Conservation (phyloP, 2,888 invertebrate genomes). For the Furcula furcula region DNA sequence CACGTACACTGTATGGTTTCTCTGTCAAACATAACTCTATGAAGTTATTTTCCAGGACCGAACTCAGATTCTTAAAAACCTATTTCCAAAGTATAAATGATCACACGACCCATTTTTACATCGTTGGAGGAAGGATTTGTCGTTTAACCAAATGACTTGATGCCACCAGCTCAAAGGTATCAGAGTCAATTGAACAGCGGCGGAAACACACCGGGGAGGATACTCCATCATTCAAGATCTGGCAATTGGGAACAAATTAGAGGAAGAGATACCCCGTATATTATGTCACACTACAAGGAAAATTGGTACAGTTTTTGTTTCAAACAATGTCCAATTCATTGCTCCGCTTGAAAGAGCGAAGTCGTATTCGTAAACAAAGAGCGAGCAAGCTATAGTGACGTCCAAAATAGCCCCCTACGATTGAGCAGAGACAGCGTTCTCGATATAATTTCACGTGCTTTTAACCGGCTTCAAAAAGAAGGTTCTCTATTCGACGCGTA, state of each 20-base stretch:
- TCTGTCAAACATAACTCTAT: no score
- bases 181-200: conserved; percentile 11
- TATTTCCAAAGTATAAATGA: no score
- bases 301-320: conserved; percentile 25
- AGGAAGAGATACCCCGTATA: conserved; percentile 23
- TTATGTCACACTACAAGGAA: conserved; percentile 19
- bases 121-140: no score
- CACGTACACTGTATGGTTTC: no score
- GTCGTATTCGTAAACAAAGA: conserved; percentile 28
- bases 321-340: conserved; percentile 37
- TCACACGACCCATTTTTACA: no score
- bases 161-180: conserved; percentile 11
- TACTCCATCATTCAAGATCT: no score
- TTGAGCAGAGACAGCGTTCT: conserved; percentile 30
- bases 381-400: conserved; percentile 33
- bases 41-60: no score
- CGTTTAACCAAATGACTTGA: conserved; percentile 1
- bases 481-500: no score
- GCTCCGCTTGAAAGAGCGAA: conserved; percentile 24
- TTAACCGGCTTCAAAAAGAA: no score
- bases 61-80: no score
- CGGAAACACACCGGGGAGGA: conserved; percentile 9
- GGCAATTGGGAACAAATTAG: conserved; percentile 26
- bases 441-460: conserved; percentile 41
- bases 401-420: conserved; percentile 40